Conservation (phyloP, 2,113 vertebrate species). For the Dipodomys spectabilis region DNA sequence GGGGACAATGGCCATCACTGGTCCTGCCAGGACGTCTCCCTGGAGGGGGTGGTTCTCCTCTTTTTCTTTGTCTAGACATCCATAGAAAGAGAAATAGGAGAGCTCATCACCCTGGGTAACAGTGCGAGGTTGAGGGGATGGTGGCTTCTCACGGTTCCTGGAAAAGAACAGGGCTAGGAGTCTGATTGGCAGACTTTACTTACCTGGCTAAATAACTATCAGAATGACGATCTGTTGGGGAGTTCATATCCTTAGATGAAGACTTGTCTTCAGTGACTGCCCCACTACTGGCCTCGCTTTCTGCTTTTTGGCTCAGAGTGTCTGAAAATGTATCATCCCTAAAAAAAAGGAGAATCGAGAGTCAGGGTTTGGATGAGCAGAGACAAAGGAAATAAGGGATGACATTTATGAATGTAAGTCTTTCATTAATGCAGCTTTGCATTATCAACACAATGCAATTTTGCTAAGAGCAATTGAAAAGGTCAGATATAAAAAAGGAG, state of each 20-base stretch:
- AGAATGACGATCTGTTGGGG: slow-evolving; percentile 93
- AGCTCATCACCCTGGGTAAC: not conserved
- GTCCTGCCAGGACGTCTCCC: slow-evolving; percentile 93
- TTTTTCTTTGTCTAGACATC: slow-evolving; percentile 92
- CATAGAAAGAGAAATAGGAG: slow-evolving; percentile 28
- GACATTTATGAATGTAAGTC: not conserved
- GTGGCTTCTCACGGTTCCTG: not conserved
- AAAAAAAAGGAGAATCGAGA: slow-evolving; percentile 63
- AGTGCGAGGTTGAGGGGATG: not conserved
- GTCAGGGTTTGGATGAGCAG: not conserved
- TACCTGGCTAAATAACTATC: slow-evolving; percentile 94
- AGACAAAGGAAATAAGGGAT: not conserved
- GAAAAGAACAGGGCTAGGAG: not conserved
- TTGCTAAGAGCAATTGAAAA: slow-evolving; percentile 32
- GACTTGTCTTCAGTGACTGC: slow-evolving; percentile 95
- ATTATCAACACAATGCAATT: slow-evolving; percentile 38
- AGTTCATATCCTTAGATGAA: slow-evolving; percentile 94
- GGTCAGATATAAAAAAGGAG: not conserved
- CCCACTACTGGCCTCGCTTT: slow-evolving; percentile 97
- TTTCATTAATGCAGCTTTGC: not conserved
- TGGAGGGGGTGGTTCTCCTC: slow-evolving; percentile 92
- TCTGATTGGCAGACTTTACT: not conserved
- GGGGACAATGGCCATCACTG: slow-evolving; percentile 92
- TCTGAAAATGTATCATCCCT: slow-evolving; percentile 99
- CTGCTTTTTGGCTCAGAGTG: slow-evolving; percentile 97